Evolutionary conservation across 1,140 invertebrate genomes (phyloP), one percentile per base, ranked within the genome.

Genomic region (Piezodorus guildinii): DNA sequence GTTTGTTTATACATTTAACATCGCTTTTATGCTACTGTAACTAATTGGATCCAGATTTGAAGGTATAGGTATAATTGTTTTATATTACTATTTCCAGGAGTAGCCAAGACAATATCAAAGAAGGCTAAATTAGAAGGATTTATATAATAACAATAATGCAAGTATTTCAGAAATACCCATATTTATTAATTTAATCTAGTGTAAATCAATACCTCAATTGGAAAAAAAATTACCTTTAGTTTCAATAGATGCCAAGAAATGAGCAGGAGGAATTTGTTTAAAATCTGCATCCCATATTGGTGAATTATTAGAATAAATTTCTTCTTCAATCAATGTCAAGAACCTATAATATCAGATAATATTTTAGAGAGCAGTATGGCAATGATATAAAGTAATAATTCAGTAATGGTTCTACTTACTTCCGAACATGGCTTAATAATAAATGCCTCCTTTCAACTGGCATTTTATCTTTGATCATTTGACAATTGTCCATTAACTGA

Each of bases 251-350:
- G 75, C 72, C 34, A 82, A 80, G 10, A 87, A 73, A 72, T 87
- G 86, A 12, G 81, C 76, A 2, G 87, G 85, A 4, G 82, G 79
- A 58, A 79, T 78, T 68, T 85, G 85, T 69, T 88, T 88, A 70
- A 91, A 94, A 27, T 94, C 88, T 0, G 86, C 83, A 76, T 96
- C 90, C 92, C 93, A 97, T 63, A 96, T 95, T 0, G 91, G 91
- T 0, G 93, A 96, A 68, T 81, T 86, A 34, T 84, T 78, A 17
- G 85, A 84, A 73, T 92, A 89, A 46, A 96, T 85, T 72, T 96
- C 93, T 63, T 87, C 83, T 71, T 95, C 89, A 6, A 97, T 75
- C 72, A 90, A 80, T 17, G 88, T 85, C 30, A 97, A 75, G 75
- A 96, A 96, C 64, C 90, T 88, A 59, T 54, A 60, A 67, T 15